Percentiles rank a stretch among this genome's conserved stretches.
These are phyloP conservation scores for Drosophila anomalata DNA, from an alignment of 2,888 invertebrate species.

Conservation along the genomic window DNA sequence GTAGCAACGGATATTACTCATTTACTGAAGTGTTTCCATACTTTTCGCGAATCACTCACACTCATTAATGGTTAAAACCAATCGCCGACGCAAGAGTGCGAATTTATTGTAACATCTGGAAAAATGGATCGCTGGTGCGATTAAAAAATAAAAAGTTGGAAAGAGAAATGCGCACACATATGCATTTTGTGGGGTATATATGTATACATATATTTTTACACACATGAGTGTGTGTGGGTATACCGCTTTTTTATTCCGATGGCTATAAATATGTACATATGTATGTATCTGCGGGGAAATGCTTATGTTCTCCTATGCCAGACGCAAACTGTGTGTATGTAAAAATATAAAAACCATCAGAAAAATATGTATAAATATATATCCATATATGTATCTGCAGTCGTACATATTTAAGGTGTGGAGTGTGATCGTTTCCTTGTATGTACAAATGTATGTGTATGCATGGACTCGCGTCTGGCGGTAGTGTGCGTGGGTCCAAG, in stretches of 20 bases:
- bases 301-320: conserved; percentile 33
- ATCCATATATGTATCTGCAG: conserved; percentile 43
- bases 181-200: conserved; percentile 26
- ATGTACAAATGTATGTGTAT: conserved; percentile 16
- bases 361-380: conserved; percentile 39
- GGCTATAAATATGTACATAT: conserved; percentile 44
- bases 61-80: conserved; percentile 26
- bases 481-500: conserved; percentile 1
- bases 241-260: conserved; percentile 41
- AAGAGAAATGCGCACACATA: conserved; percentile 40
- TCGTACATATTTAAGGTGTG: conserved; percentile 46
- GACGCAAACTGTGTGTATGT: conserved; percentile 31
- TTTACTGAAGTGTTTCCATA: conserved; percentile 41
- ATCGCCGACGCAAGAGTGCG: conserved; percentile 13
- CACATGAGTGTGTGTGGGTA: conserved; percentile 45
- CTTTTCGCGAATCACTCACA: conserved; percentile 25
- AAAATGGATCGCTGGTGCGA: conserved; percentile 23
- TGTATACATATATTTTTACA: conserved; percentile 41
- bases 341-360: conserved; percentile 38
- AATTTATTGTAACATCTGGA: conserved; percentile 32
- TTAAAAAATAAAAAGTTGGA: conserved; percentile 42
- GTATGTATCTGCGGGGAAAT: conserved; percentile 40
- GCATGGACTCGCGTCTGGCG: neutral
- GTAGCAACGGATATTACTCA: conserved; percentile 48
- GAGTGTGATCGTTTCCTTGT: conserved; percentile 40